Evolutionary conservation across 2,797 vertebrate species (phyloP).

Genomic region (Dipus sagitta): DNA sequence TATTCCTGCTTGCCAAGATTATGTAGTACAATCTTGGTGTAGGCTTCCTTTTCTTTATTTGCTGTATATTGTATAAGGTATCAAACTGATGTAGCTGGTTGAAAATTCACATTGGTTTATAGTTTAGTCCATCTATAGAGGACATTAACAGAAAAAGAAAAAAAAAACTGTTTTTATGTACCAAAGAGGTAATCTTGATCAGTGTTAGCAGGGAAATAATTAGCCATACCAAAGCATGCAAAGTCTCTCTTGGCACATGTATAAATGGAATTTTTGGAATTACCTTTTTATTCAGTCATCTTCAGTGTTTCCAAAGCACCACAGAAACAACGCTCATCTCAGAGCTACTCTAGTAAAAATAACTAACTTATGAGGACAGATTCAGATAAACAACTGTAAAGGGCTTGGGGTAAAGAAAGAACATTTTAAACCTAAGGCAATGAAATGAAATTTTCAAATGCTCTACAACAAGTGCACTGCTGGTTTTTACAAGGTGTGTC

Average conservation of each 20-base stretch:
- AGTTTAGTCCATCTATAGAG: not conserved
- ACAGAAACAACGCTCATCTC: not conserved
- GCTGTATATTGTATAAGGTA: not conserved
- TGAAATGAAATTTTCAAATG: not conserved
- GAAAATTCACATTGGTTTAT: not conserved
- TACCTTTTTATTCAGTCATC: not conserved
- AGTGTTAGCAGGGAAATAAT: not conserved
- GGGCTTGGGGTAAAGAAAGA: not conserved
- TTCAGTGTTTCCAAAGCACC: not conserved
- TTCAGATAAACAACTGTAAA: not conserved
- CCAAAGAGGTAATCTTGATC: not conserved
- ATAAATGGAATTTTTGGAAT: not conserved
- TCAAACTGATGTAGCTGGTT: not conserved
- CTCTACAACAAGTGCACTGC: not conserved
- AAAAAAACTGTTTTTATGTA: not conserved
- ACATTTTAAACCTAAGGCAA: not conserved
- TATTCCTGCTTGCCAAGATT: not conserved
- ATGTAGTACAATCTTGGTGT: not conserved
- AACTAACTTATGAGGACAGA: not conserved
- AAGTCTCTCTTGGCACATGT: not conserved
- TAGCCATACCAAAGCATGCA: not conserved
- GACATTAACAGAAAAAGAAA: not conserved
- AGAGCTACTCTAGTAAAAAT: not conserved
- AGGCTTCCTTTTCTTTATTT: not conserved
- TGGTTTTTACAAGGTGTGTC: conserved; percentile 3